Percentiles rank a stretch among this genome's conserved stretches.
These are phyloP conservation scores for Polia nebulosa DNA, from an alignment of 2,888 invertebrate species.

Conservation along the genomic window DNA sequence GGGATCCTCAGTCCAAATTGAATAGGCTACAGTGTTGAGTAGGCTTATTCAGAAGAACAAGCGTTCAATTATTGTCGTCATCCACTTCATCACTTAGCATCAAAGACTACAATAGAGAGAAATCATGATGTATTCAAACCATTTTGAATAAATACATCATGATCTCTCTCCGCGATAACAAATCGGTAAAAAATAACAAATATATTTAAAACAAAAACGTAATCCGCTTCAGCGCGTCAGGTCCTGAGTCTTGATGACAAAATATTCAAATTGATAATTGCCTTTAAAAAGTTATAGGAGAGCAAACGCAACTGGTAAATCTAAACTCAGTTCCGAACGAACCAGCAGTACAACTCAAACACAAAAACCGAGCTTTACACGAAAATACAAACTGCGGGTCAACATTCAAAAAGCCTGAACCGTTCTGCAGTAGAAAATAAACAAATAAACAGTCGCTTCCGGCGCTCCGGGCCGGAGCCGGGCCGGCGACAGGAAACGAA, in stretches of 20 bases:
- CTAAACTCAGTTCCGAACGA: neutral
- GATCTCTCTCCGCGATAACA: too few species aligned
- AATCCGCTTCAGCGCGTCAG: neutral
- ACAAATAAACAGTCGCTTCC: constrained; percentile 54
- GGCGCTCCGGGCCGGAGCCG: neutral
- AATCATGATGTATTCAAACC: too few species aligned
- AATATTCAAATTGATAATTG: neutral
- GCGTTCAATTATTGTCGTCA: too few species aligned
- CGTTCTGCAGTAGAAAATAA: constrained; percentile 42
- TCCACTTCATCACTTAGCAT: too few species aligned
- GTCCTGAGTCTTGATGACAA: neutral
- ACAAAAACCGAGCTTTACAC: constrained; percentile 23
- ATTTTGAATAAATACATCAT: too few species aligned
- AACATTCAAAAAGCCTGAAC: constrained; percentile 45
- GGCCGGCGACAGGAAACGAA: constrained; percentile 69
- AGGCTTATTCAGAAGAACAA: too few species aligned
- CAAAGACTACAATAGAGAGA: too few species aligned
- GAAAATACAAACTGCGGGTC: constrained; percentile 34
- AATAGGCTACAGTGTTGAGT: too few species aligned
- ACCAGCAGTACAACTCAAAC: constrained; percentile 1
- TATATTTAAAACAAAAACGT: too few species aligned
- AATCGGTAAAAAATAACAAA: too few species aligned
- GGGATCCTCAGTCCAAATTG: too few species aligned
- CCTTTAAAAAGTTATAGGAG: neutral
- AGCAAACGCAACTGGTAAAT: constrained; percentile 1